Percentiles rank a stretch among this genome's conserved stretches.
Evolutionary conservation across 2,888 invertebrate genomes (phyloP).

Genomic region (Diogma glabrata): DNA sequence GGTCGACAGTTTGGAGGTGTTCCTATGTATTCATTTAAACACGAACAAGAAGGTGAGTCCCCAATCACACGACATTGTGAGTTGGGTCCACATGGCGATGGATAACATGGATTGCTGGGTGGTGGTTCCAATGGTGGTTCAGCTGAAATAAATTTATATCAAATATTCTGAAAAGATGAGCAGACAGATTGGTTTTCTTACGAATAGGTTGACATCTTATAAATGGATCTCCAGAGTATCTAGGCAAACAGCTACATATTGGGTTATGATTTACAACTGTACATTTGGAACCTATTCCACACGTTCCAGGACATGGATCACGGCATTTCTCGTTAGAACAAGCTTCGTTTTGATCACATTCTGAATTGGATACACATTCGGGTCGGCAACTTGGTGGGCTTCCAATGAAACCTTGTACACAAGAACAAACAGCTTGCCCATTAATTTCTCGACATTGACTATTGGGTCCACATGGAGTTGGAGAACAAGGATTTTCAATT

Average conservation of each 20-base stretch:
- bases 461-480: conserved; percentile 60
- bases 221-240: conserved; percentile 64
- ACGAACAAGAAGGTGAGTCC: conserved; percentile 52
- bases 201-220: conserved; percentile 43
- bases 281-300: conserved; percentile 57
- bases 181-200: conserved; percentile 31
- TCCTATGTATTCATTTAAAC: conserved; percentile 47
- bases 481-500: conserved; percentile 47
- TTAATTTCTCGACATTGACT: conserved; percentile 53
- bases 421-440: conserved; percentile 51
- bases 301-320: conserved; percentile 64
- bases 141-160: conserved; percentile 61
- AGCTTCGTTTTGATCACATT: conserved; percentile 53
- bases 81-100: conserved; percentile 53
- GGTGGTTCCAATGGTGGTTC: conserved; percentile 39
- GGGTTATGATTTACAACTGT: conserved; percentile 69
- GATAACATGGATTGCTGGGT: conserved; percentile 45
- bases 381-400: conserved; percentile 59
- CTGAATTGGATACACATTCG: conserved; percentile 59
- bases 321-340: conserved; percentile 61
- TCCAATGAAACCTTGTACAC: conserved; percentile 50
- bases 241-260: conserved; percentile 59
- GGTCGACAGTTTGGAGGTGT: conserved; percentile 65
- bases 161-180: conserved; percentile 52
- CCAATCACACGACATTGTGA: conserved; percentile 51